Conservation (phyloP, 2,113 vertebrate genomes). For the Nipponia nippon region DNA sequence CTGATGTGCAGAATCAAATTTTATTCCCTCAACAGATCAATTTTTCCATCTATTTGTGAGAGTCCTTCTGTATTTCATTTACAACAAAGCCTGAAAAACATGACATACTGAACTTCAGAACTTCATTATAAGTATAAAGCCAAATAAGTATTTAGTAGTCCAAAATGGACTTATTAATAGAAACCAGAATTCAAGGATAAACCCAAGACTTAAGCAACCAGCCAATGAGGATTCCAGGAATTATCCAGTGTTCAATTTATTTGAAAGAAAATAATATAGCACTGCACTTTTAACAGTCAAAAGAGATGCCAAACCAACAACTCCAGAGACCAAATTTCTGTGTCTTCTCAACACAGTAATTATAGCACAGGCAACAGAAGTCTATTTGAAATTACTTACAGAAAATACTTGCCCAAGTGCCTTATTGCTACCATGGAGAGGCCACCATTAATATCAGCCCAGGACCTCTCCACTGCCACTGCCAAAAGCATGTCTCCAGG, state of each 20-base stretch:
- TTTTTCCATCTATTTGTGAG: background rate
- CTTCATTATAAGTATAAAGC: background rate
- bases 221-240: background rate
- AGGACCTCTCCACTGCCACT: background rate
- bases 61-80: background rate
- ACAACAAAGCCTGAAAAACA: background rate
- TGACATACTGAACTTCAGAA: background rate
- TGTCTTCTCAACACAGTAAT: background rate
- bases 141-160: background rate
- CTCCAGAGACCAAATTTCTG: background rate
- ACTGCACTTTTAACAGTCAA: background rate
- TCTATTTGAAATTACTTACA: background rate
- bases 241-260: background rate
- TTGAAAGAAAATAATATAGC: background rate
- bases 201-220: background rate
- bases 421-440: background rate
- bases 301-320: background rate
- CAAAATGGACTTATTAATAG: background rate
- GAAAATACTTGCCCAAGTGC: background rate
- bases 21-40: background rate
- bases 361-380: background rate
- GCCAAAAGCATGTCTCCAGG: background rate
- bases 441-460: background rate
- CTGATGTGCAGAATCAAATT: background rate
- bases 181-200: constrained; percentile 21